Conservation (phyloP, 2,888 invertebrate genomes). For the Endomychus coccineus region DNA sequence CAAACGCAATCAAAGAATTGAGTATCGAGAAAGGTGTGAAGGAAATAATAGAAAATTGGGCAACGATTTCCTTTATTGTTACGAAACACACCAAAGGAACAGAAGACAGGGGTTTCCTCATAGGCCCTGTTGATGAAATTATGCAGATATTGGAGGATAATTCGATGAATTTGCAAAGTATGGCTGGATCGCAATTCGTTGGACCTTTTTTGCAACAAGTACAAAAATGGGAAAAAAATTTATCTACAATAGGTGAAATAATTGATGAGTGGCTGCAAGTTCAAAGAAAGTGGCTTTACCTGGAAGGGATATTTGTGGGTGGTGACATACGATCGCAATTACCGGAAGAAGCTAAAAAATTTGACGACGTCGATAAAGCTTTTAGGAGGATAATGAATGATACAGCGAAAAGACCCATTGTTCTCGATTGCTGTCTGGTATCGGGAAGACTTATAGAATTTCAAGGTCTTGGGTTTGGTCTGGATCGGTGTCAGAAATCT, state of each 20-base stretch:
- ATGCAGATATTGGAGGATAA: slow-evolving; percentile 78
- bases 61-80: slow-evolving; percentile 55
- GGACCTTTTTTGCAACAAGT: slow-evolving; percentile 80
- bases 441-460: slow-evolving; percentile 70
- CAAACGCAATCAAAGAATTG: slow-evolving; percentile 81
- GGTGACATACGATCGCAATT: slow-evolving; percentile 81
- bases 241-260: slow-evolving; percentile 76
- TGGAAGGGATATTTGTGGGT: slow-evolving; percentile 87
- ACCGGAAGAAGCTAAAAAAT: slow-evolving; percentile 84
- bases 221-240: slow-evolving; percentile 76
- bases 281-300: slow-evolving; percentile 85
- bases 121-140: slow-evolving; percentile 80
- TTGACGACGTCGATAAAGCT: slow-evolving; percentile 77
- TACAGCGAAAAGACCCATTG: slow-evolving; percentile 70
- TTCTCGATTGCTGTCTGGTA: slow-evolving; percentile 70
- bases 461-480: slow-evolving; percentile 59
- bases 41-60: slow-evolving; percentile 74
- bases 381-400: slow-evolving; percentile 82
- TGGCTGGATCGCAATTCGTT: slow-evolving; percentile 84
- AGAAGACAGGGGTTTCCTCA: slow-evolving; percentile 72
- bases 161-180: slow-evolving; percentile 82
- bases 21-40: slow-evolving; percentile 84
- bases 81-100: slow-evolving; percentile 61
- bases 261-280: slow-evolving; percentile 81
- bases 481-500: slow-evolving; percentile 88